phyloP scores from a whole-genome alignment of 1,140 invertebrate genomes.

The Micrasema minimum region DNA sequence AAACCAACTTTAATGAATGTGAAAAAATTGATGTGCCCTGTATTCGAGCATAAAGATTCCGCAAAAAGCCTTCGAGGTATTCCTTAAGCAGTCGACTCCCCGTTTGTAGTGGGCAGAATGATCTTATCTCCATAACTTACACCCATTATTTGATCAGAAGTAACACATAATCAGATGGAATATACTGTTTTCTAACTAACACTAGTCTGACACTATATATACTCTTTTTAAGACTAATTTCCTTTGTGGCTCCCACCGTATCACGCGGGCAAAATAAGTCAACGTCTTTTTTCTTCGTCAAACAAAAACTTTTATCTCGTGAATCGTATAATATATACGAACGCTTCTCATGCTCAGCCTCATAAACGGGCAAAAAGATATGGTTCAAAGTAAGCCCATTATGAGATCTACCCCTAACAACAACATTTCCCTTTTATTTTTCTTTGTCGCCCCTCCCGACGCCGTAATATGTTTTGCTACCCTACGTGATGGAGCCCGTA shows the following conservation, averaged over 20 bases:
- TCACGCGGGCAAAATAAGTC: constrained; percentile 4
- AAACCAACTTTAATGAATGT: too few species aligned
- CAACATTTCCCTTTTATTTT: constrained; percentile 30
- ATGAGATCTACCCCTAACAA: constrained; percentile 44
- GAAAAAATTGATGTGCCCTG: too few species aligned
- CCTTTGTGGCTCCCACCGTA: background rate
- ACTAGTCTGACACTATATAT: too few species aligned
- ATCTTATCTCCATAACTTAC: too few species aligned
- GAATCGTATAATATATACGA: constrained; percentile 3
- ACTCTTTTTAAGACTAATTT: too few species aligned
- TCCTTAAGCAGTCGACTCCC: too few species aligned
- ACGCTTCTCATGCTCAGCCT: constrained; percentile 2
- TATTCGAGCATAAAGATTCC: too few species aligned
- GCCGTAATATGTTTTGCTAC: constrained; percentile 29
- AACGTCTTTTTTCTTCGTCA: background rate
- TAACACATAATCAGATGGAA: too few species aligned
- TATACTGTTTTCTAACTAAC: too few species aligned
- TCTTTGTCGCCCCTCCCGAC: constrained; percentile 10
- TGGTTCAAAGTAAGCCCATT: constrained; percentile 36
- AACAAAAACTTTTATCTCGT: constrained; percentile 7
- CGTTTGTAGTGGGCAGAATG: too few species aligned
- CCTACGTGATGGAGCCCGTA: constrained; percentile 15
- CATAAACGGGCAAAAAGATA: constrained; percentile 35
- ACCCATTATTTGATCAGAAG: too few species aligned
- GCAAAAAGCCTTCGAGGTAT: too few species aligned